Conservation (phyloP, 2,797 vertebrate genomes). For the Myotis findleyi region DNA sequence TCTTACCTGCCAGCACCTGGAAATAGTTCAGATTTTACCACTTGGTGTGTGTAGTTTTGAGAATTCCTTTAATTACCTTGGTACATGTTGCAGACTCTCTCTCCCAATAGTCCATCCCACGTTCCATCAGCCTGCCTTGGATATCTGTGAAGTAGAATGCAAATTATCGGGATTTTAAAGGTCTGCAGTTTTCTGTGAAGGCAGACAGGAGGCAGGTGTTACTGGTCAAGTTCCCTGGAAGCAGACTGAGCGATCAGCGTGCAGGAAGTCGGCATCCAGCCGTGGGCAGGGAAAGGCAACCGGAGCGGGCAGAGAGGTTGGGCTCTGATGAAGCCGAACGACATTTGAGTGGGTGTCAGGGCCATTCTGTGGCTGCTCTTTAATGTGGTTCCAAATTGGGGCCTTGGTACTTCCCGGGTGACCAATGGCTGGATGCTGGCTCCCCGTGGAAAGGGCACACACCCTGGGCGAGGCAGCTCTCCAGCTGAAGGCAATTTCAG, state of each 20-base stretch:
- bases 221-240: background rate
- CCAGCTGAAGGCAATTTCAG: background rate
- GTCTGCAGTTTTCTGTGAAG: background rate
- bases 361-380: background rate
- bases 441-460: background rate
- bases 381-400: background rate
- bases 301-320: rapidly evolving
- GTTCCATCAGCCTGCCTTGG: background rate
- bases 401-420: no score
- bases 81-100: background rate
- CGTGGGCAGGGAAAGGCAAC: rapidly evolving
- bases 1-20: slow-evolving; percentile 57
- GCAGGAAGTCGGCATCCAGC: background rate
- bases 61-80: background rate
- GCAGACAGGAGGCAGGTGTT: background rate
- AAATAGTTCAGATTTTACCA: slow-evolving; percentile 35
- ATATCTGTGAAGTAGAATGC: background rate
- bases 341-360: background rate
- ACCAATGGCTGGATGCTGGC: background rate
- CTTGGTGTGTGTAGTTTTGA: background rate
- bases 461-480: rapidly evolving
- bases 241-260: rapidly evolving
- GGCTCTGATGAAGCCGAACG: rapidly evolving
- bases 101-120: background rate
- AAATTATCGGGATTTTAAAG: background rate